Evolutionary conservation across 2,113 vertebrate species (phyloP), one percentile per base, ranked within the genome.

Genomic region (Sarotherodon lohbergeri): DNA sequence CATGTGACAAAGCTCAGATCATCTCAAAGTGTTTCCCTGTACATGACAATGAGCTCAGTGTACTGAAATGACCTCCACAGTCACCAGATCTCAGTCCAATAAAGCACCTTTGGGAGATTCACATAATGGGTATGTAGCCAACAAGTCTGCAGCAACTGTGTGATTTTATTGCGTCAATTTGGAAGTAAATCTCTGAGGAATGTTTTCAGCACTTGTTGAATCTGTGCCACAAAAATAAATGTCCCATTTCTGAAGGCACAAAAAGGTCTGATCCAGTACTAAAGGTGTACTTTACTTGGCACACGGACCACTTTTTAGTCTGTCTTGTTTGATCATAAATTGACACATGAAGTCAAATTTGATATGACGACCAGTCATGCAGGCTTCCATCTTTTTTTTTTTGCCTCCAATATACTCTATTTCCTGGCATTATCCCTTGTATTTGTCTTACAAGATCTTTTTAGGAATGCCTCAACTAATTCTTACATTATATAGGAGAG

Each of bases 1-100:
- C 17, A 68, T 66, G 61, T 39, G 10, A 68, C 63, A 68, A 68
- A 39, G 11, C 34, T 39, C 63, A 68, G 34, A 68, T 68, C 63
- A 68, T 39, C 63, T 39, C 63, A 68, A 68, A 68, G 22, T 22
- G 22, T 22, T 22, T 22, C 22, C 22, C 22, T 22, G 22, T 22
- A 22, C 19, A 7, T 68, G 63, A 39, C 63, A 68, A 39, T 68
- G 63, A 68, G 10, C 34, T 68, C 7, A 22, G 34, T 68, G 63
- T 68, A 68, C 34, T 41, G 19, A 66, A 66, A 66, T 5, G 19
- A 39, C 61, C 10, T 39, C 61, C 61, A 63, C 32, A n/a, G 34
- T 68, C 19, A 41, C 63, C 63, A 68, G 19, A 68, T 68, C 11
- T 41, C 63, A 41, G 34, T 66, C 6, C 34, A n/a, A 39, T 66